Percentiles rank a stretch among this genome's conserved stretches.
Conservation (phyloP, 2,113 vertebrate genomes). For the Engystomops pustulosus region DNA sequence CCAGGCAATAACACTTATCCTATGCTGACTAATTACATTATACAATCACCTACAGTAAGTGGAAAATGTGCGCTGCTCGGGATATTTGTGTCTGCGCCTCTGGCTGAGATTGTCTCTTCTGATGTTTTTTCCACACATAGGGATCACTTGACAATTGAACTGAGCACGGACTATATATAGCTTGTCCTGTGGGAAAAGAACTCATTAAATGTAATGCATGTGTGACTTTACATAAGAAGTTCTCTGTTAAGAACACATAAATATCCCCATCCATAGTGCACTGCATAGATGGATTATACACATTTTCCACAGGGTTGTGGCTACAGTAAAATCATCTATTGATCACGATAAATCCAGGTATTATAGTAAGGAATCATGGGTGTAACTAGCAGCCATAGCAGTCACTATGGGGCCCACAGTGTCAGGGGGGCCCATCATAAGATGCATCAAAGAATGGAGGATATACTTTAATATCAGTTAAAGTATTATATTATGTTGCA, state of each 20-base stretch:
- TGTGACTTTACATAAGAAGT: neutral
- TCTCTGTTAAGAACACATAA: neutral
- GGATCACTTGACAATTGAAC: slow-evolving; percentile 18
- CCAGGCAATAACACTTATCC: neutral
- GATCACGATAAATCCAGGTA: neutral
- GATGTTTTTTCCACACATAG: slow-evolving; percentile 31
- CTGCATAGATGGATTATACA: neutral
- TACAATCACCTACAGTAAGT: neutral
- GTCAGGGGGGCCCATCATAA: too few relatives aligned
- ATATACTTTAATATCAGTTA: too few relatives aligned
- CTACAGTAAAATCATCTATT: neutral
- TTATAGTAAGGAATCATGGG: too few relatives aligned
- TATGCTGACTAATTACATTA: neutral
- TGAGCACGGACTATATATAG: slow-evolving; percentile 11
- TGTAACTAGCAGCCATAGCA: too few relatives aligned
- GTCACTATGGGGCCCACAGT: too few relatives aligned
- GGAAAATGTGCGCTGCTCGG: neutral
- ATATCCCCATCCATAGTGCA: neutral
- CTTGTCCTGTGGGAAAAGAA: slow-evolving; percentile 20
- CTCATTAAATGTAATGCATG: neutral
- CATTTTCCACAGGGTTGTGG: slow-evolving; percentile 8
- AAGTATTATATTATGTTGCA: too few relatives aligned
- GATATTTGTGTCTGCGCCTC: slow-evolving; percentile 1
- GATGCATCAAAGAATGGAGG: too few relatives aligned
- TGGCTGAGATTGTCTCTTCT: neutral